A percentile compares a stretch with the other conserved stretches of the same genome.
Evolutionary conservation across 2,888 invertebrate genomes (phyloP).

Genomic region (Acanthosoma haemorrhoidale): DNA sequence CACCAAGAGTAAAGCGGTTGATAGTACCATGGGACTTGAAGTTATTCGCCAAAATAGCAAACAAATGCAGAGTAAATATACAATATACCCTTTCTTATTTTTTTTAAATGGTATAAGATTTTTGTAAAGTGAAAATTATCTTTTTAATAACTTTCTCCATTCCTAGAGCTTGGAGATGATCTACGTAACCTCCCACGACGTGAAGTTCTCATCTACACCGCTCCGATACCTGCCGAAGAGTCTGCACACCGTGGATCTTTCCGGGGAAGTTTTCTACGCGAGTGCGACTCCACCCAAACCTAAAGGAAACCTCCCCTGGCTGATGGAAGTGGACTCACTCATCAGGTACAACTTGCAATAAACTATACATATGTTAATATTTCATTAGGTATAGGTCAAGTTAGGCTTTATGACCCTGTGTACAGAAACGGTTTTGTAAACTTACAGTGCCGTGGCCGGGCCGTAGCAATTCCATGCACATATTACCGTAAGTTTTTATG

Average conservation of each 20-base stretch:
- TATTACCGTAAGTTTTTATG: no score
- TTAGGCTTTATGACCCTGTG: no score
- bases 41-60: conserved; percentile 34
- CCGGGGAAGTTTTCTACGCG: conserved; percentile 41
- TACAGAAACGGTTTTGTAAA: no score
- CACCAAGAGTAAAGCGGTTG: conserved; percentile 36
- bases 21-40: conserved; percentile 38
- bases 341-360: no score
- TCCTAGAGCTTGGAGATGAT: conserved; percentile 36
- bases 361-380: no score
- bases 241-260: conserved; percentile 41
- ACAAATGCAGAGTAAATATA: conserved; percentile 35
- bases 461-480: no score
- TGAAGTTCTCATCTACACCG: conserved; percentile 31
- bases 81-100: neutral
- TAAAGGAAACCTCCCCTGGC: conserved; percentile 35
- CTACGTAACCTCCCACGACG: conserved; percentile 36
- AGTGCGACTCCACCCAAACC: conserved; percentile 33
- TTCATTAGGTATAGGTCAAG: no score
- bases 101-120: neutral
- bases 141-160: neutral
- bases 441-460: no score
- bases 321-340: conserved; percentile 40
- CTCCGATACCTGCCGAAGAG: conserved; percentile 35
- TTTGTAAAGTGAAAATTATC: neutral